phyloP scores from a whole-genome alignment of 2,113 vertebrate genomes.

The Misgurnus anguillicaudatus region DNA sequence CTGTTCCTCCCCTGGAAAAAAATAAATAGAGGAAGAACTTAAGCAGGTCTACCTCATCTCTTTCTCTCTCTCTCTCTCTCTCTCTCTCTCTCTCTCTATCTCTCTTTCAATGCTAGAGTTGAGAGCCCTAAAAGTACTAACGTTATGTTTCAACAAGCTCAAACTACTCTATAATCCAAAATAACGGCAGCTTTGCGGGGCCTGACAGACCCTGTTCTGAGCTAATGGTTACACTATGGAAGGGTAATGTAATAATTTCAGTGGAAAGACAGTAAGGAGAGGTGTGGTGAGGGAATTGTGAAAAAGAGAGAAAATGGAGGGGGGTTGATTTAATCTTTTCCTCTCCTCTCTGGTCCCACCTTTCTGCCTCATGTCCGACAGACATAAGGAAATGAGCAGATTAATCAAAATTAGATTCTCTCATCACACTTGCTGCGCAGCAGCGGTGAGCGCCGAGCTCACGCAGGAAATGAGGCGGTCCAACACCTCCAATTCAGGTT shows the following conservation, averaged over 20 bases:
- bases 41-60: constrained; percentile 65
- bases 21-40: constrained; percentile 60
- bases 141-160: constrained; percentile 72
- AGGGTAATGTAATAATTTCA: constrained; percentile 74
- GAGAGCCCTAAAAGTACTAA: constrained; percentile 69
- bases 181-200: constrained; percentile 70
- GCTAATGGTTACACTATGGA: constrained; percentile 74
- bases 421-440: constrained; percentile 63
- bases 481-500: constrained; percentile 31
- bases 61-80: neutral
- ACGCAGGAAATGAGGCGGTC: constrained; percentile 52
- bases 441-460: constrained; percentile 49
- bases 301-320: constrained; percentile 51
- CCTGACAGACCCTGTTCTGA: constrained; percentile 65
- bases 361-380: constrained; percentile 65
- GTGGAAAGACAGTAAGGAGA: constrained; percentile 49
- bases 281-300: constrained; percentile 58
- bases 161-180: constrained; percentile 78
- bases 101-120: constrained; percentile 60
- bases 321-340: constrained; percentile 73
- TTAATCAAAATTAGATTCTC: constrained; percentile 74
- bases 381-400: constrained; percentile 62
- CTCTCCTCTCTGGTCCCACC: constrained; percentile 62
- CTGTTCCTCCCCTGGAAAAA: constrained; percentile 63
- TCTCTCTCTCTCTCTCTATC: neutral